Percentiles rank a stretch among this genome's conserved stretches.
These are phyloP conservation scores for Dryoscopus gambensis DNA, from an alignment of 2,113 vertebrate species.

Conservation along the genomic window DNA sequence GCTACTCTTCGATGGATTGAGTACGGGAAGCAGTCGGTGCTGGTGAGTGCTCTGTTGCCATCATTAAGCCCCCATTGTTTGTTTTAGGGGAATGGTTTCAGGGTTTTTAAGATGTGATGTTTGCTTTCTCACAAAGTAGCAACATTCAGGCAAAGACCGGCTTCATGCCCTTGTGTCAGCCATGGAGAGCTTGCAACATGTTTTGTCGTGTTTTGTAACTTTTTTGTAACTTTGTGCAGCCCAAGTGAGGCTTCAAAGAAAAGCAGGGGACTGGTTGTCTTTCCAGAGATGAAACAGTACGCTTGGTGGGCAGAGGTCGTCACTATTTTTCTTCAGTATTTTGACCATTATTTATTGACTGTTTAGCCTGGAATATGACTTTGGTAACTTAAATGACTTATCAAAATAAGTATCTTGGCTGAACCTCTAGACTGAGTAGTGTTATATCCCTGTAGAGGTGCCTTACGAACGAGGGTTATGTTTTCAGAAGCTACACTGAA, in stretches of 20 bases:
- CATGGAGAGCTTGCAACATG: neutral
- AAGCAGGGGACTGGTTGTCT: neutral
- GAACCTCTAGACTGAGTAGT: neutral
- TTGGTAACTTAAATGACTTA: neutral
- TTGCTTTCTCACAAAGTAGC: neutral
- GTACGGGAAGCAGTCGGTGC: conserved; percentile 91
- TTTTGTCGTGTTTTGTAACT: neutral
- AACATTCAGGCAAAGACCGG: neutral
- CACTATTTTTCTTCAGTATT: neutral
- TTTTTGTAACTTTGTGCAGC: neutral
- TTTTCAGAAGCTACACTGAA: neutral
- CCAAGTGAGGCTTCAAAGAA: neutral
- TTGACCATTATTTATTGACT: neutral
- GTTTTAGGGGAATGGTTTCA: neutral
- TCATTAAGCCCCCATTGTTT: neutral
- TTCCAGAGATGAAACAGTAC: neutral
- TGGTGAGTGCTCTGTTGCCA: conserved; percentile 74
- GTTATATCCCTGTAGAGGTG: neutral
- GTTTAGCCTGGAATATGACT: neutral
- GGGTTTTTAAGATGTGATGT: neutral
- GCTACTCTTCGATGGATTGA: conserved; percentile 96
- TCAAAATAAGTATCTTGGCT: neutral
- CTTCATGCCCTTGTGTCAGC: neutral
- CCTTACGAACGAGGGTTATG: neutral
- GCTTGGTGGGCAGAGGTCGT: neutral